A percentile compares a stretch with the other conserved stretches of the same genome.
phyloP scores from a whole-genome alignment of 2,113 vertebrate genomes.

The Stomatorhinus ivindoensis region DNA sequence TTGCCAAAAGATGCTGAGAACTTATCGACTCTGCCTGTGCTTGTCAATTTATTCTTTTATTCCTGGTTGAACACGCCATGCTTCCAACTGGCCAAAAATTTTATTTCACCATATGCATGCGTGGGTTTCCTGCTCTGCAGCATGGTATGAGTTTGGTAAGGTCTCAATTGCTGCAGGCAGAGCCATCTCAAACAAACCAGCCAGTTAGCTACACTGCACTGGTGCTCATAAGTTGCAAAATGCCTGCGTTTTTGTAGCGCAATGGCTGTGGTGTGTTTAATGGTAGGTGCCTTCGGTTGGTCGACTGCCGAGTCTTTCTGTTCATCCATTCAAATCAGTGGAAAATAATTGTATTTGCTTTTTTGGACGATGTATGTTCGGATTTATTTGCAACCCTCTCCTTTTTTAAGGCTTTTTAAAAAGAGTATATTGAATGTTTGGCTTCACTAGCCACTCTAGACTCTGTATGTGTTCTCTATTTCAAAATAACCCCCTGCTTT shows the following conservation, averaged over 20 bases:
- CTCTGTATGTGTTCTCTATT: neutral
- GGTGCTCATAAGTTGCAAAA: neutral
- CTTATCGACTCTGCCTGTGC: neutral
- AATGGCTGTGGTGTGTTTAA: neutral
- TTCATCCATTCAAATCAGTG: neutral
- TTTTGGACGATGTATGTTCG: neutral
- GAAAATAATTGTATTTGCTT: neutral
- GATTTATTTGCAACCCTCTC: neutral
- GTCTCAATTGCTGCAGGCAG: neutral
- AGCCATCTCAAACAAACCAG: neutral
- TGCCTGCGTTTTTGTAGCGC: neutral
- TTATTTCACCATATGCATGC: neutral
- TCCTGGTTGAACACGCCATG: neutral
- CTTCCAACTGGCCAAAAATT: neutral
- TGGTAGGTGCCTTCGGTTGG: neutral
- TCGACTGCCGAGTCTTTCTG: neutral
- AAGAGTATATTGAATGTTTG: neutral
- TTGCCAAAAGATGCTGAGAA: neutral
- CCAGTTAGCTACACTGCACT: neutral
- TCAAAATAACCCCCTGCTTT: conserved; percentile 2
- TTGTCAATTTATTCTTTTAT: conserved; percentile 5
- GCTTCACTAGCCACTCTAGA: neutral
- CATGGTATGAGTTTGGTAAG: neutral
- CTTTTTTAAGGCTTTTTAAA: neutral
- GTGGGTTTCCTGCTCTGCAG: neutral